Conservation (phyloP, 2,113 vertebrate species). For the Chionomys nivalis region DNA sequence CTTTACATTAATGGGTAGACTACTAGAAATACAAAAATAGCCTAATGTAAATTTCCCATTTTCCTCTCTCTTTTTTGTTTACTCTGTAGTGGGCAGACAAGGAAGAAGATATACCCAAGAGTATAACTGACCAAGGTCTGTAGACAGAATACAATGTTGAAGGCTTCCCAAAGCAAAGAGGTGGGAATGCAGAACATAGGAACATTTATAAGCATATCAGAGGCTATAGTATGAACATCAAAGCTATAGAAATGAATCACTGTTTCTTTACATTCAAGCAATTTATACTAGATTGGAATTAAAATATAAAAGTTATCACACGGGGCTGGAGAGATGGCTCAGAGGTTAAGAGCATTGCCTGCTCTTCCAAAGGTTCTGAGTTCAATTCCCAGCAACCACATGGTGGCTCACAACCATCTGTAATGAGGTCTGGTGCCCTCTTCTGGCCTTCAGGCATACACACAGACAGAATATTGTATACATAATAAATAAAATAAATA, state of each 20-base stretch:
- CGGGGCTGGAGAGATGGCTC: no score
- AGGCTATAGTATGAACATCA: not conserved
- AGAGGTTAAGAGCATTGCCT: no score
- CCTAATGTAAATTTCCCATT: not conserved
- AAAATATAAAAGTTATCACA: not conserved
- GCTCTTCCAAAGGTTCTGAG: no score
- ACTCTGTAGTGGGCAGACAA: not conserved
- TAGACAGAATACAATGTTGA: not conserved
- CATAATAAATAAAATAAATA: no score
- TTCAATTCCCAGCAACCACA: no score
- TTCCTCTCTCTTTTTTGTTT: not conserved
- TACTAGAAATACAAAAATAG: constrained; percentile 4
- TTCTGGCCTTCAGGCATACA: no score
- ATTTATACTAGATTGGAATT: not conserved
- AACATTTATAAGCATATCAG: not conserved
- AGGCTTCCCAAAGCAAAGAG: not conserved
- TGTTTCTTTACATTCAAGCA: not conserved
- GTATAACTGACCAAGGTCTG: not conserved
- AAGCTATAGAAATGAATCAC: not conserved
- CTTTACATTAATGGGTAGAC: not conserved
- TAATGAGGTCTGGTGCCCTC: no score
- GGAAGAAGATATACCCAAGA: not conserved
- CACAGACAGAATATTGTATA: no score
- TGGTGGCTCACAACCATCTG: no score
- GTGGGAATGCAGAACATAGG: not conserved